phyloP scores from a whole-genome alignment of 2,113 vertebrate genomes.

The Mungos mungo region DNA sequence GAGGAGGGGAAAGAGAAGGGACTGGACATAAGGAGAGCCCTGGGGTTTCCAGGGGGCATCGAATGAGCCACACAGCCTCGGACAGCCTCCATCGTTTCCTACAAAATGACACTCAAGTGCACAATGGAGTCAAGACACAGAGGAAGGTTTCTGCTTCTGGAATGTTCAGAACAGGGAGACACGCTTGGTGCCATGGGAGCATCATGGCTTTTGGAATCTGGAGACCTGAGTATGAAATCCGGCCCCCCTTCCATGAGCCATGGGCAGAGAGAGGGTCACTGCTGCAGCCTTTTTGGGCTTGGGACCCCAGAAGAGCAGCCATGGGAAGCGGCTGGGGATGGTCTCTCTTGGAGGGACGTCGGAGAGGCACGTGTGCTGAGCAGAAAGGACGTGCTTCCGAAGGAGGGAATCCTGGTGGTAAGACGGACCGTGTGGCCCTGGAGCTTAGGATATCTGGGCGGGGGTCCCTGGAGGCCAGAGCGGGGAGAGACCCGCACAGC shows the following conservation, averaged over 20 bases:
- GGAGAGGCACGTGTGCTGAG: fast-evolving
- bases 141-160: neutral
- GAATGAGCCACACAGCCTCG: fast-evolving
- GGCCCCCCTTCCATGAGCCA: neutral
- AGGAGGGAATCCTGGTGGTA: fast-evolving
- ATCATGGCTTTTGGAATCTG: neutral
- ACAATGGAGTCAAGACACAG: fast-evolving
- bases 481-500: neutral
- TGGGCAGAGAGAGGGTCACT: fast-evolving
- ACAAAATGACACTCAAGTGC: fast-evolving
- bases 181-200: fast-evolving
- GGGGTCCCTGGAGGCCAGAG: fast-evolving
- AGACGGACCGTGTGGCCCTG: fast-evolving
- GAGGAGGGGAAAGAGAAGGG: neutral
- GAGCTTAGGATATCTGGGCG: neutral
- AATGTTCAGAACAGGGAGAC: neutral
- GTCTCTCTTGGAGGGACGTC: neutral
- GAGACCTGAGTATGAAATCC: neutral
- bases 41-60: neutral
- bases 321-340: neutral
- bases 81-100: neutral
- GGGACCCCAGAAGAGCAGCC: neutral
- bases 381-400: neutral
- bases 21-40: neutral
- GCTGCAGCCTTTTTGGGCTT: fast-evolving